phyloP scores from a whole-genome alignment of 2,888 invertebrate genomes.

The Brachylomia viminalis region DNA sequence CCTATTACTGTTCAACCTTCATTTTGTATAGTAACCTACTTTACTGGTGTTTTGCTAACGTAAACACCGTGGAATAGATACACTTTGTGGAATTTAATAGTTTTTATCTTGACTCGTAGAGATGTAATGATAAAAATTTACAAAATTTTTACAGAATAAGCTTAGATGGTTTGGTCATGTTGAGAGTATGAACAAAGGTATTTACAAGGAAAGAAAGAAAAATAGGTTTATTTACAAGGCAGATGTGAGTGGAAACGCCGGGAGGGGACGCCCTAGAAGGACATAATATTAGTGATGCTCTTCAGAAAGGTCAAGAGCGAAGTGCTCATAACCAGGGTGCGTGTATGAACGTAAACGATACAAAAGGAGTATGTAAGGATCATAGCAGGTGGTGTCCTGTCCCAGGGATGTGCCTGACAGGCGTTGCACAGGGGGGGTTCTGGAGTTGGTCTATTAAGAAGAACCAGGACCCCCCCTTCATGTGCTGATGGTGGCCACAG shows the following conservation, averaged over 20 bases:
- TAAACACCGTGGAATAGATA: too few species aligned
- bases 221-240: background rate
- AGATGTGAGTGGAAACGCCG: too few species aligned
- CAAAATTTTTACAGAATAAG: background rate
- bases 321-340: background rate
- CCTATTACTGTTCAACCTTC: background rate
- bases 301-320: background rate
- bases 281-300: background rate
- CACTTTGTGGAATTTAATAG: background rate
- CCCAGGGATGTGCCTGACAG: too few species aligned
- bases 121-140: background rate
- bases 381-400: background rate
- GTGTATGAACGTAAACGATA: background rate
- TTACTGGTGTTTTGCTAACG: background rate
- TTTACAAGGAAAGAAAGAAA: too few species aligned
- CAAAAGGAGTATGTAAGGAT: background rate
- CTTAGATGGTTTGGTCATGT: background rate
- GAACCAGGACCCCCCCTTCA: too few species aligned
- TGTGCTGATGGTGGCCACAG: too few species aligned
- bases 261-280: too few species aligned
- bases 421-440: too few species aligned
- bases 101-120: background rate
- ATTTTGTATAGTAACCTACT: background rate
- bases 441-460: too few species aligned
- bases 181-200: background rate